Evolutionary conservation across 1,140 invertebrate species (phyloP), one percentile per base, ranked within the genome.

Genomic region (Drosophila willistoni): DNA sequence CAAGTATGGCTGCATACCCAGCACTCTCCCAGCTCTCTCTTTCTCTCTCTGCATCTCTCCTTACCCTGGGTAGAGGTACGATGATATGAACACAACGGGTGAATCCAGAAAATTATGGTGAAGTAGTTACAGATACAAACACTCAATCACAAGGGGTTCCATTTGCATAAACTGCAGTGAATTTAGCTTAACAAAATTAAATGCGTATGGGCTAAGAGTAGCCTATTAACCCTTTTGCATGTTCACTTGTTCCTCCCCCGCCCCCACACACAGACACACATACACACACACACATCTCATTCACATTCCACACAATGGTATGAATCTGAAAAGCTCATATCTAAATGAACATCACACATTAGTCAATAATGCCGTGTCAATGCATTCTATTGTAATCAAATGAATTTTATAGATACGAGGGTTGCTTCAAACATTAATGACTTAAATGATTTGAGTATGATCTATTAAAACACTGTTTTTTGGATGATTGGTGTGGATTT

Each of bases 61-160:
- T 29, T 29, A 6, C 29, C 29, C 3, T 29, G 34, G 10, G 41
- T 54, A 56, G 66, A 44, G 29, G 29, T 29, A 29, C 29, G 29
- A 29, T 66, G 36, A 39, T 39, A 57, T 55, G 62, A 70, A 64
- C 65, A 65, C 65, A 70, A 64, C 65, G 64, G 56, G 61, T 57
- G 67, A 79, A 77, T 83, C 62, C 73, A 78, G 68, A 76, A 77
- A 74, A 73, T 76, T 76, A 57, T 65, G 60, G 71, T 71, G 57
- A 79, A 73, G 75, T 81, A 79, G 83, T 79, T 80, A 72, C 70
- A 79, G 77, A 87, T 86, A 79, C 72, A 87, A 86, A 87, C 73
- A 87, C 79, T 87, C 83, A 87, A 87, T 87, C 72, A 83, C 62
- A 71, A 57, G 73, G 73, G 66, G 55, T 67, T 71, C 57, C 64